Evolutionary conservation across 1,140 invertebrate species (phyloP), one percentile per base, ranked within the genome.

Genomic region (Paraescarpia echinospica): DNA sequence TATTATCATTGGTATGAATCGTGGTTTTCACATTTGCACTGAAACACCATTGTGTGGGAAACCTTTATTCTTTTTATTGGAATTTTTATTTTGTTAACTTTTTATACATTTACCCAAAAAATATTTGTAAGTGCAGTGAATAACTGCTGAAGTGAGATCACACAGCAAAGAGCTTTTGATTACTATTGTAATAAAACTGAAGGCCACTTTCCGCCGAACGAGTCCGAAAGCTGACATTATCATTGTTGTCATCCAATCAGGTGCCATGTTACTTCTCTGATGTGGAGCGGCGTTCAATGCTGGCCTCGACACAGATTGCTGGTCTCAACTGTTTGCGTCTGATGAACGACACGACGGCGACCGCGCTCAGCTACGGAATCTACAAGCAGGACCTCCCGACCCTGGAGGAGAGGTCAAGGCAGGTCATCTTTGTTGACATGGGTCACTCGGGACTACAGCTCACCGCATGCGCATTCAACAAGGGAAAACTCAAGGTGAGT

Each of bases 261-360:
- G 97, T 99, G 93, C 99, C 99, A 90, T 98, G 97, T 90, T 99
- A 98, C 96, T 99, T 97, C 95, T 99, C 98, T 33, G 99, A 99
- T 96, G 97, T 97, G 92, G 99, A 99, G 96, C 97, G 99, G 94
- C 97, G 98, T 95, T 98, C 98, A 33, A 95, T 99, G 41, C 95
- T 99, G 27, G 98, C 99, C 96, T 97, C 99, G 35, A 98, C 99
- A 93, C 94, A 96, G 93, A 96, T 97, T 92, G 96, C 97, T 94
- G 98, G 98, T 27, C 96, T 99, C 12, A 99, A 99, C 96, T 98
- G 99, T 34, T 96, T 99, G 51, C 97, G 98, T 93, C 96, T 99
- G 48, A 98, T 99, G 96, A 99, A 99, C 96, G 99, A 99, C 96
- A 98, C 99, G 33, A 98, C 99, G 31, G 99, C 99, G 8, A 98